Evolutionary conservation across 2,797 vertebrate genomes (phyloP), one percentile per base, ranked within the genome.

Genomic region (Sitta carolinensis): DNA sequence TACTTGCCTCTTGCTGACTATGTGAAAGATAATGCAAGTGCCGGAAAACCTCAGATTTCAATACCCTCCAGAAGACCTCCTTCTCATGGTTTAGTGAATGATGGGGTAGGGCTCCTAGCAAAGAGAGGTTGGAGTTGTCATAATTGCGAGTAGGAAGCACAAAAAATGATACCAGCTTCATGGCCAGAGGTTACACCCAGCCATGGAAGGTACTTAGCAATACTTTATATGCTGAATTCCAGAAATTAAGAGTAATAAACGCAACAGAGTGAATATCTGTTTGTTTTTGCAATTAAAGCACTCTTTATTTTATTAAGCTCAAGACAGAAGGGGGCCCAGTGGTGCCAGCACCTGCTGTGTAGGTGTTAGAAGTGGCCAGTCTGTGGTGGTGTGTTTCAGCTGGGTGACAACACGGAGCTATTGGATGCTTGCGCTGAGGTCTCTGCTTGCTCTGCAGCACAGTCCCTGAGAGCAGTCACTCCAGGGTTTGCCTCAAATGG

Each of bases 391-490:
- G 32, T 40, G 8, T 59, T 77, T 77, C 36, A 42, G 12, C 58
- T 42, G 13, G 16, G 20, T 59, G 64, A 48, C 10, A 63, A 3
- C 20, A 13, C 1, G 0, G 27, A 23, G 23, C 43, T 81, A 2
- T 25, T 12, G 17, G 52, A 4, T 0, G 0, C 34, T 42, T 70
- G 16, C 0, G 0, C 32, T 32, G 77, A 74, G 63, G 34, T 52
- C 64, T 83, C 59, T 3, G 2, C 38, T 89, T 89, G 38, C 69
- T 74, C 30, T 0, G 0, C 30, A n/a, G 12, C 16, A 34, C 2
- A 13, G 32, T 45, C 25, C 16, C 26, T 57, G 38, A 68, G 36
- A 61, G 16, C 48, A 40, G 36, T 29, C 43, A 18, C 36, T 57
- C 18, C 6, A 21, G 29, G 2, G 9, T 63, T 93, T 91, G 29